These are phyloP conservation scores for Chrysolina oricalcia DNA, from an alignment of 2,888 invertebrate species.

Conservation along the genomic window DNA sequence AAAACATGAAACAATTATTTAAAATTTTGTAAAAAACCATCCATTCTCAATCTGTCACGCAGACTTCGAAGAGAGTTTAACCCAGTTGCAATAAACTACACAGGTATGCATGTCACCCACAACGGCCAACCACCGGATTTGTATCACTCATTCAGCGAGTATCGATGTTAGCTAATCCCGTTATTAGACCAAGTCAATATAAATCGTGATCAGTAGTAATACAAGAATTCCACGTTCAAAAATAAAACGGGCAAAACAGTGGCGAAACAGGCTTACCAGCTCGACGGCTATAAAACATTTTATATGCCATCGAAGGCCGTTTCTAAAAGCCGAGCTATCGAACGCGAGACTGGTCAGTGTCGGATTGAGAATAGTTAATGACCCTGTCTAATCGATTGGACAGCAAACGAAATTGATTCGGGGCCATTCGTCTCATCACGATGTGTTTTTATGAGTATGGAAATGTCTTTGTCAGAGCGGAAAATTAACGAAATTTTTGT, in stretches of 20 bases:
- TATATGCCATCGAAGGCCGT: constrained; percentile 15
- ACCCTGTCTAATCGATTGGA: background rate
- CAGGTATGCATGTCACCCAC: no score
- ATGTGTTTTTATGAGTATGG: background rate
- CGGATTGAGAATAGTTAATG: background rate
- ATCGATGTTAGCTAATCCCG: background rate
- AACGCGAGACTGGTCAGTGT: constrained; percentile 1
- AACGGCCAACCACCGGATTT: no score
- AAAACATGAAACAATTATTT: no score
- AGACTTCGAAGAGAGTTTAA: no score
- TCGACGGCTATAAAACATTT: background rate
- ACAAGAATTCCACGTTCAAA: constrained; percentile 4
- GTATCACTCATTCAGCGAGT: no score
- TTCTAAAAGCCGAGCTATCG: background rate
- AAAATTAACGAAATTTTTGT: no score
- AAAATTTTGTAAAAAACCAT: no score
- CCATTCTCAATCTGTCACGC: no score
- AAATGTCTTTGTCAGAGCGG: background rate
- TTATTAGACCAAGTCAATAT: constrained; percentile 17
- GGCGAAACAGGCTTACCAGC: background rate
- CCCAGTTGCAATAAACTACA: no score
- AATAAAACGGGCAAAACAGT: constrained; percentile 1
- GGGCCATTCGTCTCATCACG: no score
- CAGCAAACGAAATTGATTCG: no score
- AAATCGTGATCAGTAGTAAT: constrained; percentile 12